Conservation (phyloP, 2,113 vertebrate species). For the Gasterosteus nipponicus region DNA sequence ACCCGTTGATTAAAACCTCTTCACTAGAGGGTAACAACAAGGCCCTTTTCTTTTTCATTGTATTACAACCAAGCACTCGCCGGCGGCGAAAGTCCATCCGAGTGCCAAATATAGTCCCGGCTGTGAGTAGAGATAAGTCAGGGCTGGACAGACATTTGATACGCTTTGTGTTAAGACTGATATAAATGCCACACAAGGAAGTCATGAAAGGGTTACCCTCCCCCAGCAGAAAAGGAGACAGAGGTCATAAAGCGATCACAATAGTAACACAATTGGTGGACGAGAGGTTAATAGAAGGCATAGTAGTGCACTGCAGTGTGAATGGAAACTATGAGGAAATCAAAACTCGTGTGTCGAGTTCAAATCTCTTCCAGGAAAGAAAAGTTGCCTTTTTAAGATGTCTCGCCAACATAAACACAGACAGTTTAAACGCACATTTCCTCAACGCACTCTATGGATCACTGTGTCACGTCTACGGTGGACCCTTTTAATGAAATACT, state of each 20-base stretch:
- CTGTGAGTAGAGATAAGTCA: not conserved
- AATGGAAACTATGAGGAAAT: not conserved
- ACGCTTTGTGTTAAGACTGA: constrained; percentile 4
- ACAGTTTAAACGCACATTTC: constrained; percentile 33
- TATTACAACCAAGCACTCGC: not conserved
- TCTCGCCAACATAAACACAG: constrained; percentile 28
- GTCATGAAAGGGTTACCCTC: not conserved
- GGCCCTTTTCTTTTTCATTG: not conserved
- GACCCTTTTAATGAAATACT: not conserved
- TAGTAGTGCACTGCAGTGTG: not conserved
- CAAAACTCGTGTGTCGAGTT: not conserved
- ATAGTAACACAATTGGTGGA: constrained; percentile 3
- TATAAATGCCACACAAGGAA: not conserved
- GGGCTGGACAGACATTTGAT: not conserved
- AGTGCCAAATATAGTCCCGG: constrained; percentile 4
- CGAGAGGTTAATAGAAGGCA: not conserved
- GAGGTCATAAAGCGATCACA: not conserved
- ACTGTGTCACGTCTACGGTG: constrained; percentile 20
- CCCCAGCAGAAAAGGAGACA: not conserved
- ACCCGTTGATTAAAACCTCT: not conserved
- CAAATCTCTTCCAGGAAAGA: not conserved
- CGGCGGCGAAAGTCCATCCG: not conserved
- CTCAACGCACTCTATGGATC: constrained; percentile 1
- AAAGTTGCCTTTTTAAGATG: not conserved
- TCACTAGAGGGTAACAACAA: constrained; percentile 3